These are phyloP conservation scores for Drosophila serrata DNA, from an alignment of 1,140 invertebrate species.

Conservation along the genomic window DNA sequence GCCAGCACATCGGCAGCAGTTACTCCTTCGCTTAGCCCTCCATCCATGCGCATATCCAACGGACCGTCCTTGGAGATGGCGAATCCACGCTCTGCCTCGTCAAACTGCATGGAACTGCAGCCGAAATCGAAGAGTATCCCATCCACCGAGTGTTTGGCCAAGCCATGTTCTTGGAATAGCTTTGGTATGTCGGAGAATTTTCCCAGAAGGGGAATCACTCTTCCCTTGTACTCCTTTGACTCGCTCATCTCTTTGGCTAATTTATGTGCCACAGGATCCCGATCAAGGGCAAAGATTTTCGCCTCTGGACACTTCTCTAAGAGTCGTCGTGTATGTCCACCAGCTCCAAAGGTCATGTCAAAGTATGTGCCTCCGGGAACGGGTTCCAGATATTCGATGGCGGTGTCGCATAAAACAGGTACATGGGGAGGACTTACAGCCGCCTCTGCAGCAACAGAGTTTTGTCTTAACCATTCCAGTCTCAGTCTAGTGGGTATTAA, in stretches of 20 bases:
- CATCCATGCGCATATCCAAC: slow-evolving; percentile 98
- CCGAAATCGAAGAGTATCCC: slow-evolving; percentile 97
- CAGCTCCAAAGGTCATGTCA: slow-evolving; percentile 98
- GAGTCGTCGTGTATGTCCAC: slow-evolving; percentile 92
- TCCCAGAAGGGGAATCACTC: slow-evolving; percentile 92
- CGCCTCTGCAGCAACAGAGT: slow-evolving; percentile 10
- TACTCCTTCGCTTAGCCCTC: slow-evolving; percentile 88
- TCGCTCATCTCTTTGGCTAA: slow-evolving; percentile 88
- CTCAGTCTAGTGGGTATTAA: slow-evolving; percentile 61
- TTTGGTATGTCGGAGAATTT: slow-evolving; percentile 94
- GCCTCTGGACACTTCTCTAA: slow-evolving; percentile 88
- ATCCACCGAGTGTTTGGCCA: slow-evolving; percentile 90
- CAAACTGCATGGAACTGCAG: slow-evolving; percentile 98
- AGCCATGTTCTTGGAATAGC: slow-evolving; percentile 88
- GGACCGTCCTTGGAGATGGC: slow-evolving; percentile 93
- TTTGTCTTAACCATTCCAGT: slow-evolving; percentile 26
- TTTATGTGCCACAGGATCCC: slow-evolving; percentile 93
- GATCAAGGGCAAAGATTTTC: slow-evolving; percentile 93
- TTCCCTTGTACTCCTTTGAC: slow-evolving; percentile 87
- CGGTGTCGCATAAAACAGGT: slow-evolving; percentile 91
- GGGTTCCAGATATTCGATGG: slow-evolving; percentile 89
- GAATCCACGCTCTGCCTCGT: slow-evolving; percentile 93
- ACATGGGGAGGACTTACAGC: slow-evolving; percentile 85
- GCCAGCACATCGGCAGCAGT: slow-evolving; percentile 95
- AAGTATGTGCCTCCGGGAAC: slow-evolving; percentile 88